A percentile compares a stretch with the other conserved stretches of the same genome.
Conservation (phyloP, 2,888 invertebrate species). For the Caenorhabditis sp. region DNA sequence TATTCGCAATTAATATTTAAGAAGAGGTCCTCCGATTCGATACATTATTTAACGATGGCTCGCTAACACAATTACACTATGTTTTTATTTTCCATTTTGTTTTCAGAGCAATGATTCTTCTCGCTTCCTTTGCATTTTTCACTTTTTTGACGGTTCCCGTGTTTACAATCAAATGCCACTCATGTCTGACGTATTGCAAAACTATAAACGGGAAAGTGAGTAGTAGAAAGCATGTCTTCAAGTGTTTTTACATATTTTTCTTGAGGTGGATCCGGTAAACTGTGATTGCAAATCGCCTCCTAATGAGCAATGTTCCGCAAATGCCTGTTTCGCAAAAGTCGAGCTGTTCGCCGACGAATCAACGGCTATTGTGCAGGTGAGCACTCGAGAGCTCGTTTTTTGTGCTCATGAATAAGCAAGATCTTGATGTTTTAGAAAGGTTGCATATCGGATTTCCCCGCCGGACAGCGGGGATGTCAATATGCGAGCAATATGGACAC, state of each 20-base stretch:
- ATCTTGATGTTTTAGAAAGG: conserved; percentile 77
- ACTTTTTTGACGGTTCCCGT: conserved; percentile 6
- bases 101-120: conserved; percentile 24
- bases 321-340: conserved; percentile 69
- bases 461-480: conserved; percentile 74
- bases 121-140: neutral
- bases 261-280: conserved; percentile 70
- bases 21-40: conserved; percentile 17
- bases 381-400: conserved; percentile 43
- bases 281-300: conserved; percentile 74
- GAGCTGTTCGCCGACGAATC: conserved; percentile 73
- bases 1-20: conserved; percentile 45
- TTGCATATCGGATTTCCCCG: conserved; percentile 74
- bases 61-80: conserved; percentile 19
- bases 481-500: conserved; percentile 77
- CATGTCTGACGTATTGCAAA: conserved; percentile 74
- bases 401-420: conserved; percentile 8
- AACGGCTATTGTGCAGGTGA: conserved; percentile 76
- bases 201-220: conserved; percentile 58
- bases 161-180: conserved; percentile 69
- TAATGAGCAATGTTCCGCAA: conserved; percentile 65
- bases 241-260: conserved; percentile 2
- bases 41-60: conserved; percentile 24
- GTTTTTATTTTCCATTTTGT: neutral
- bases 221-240: neutral